Evolutionary conservation across 2,797 vertebrate species (phyloP), one percentile per base, ranked within the genome.

Genomic region (Mormyrops attenuatus): DNA sequence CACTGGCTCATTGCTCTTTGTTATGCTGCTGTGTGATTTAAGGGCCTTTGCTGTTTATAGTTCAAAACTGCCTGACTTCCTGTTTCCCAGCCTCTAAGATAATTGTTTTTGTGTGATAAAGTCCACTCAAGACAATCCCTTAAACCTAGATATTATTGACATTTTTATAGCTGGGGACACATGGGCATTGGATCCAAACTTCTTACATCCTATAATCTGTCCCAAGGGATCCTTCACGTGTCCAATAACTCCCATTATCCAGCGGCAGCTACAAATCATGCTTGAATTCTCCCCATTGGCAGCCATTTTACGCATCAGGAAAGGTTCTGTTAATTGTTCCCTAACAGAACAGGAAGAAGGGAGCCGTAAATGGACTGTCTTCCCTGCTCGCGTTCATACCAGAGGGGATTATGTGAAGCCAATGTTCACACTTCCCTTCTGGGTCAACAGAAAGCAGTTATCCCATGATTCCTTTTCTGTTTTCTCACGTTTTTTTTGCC

Each of bases 381-480:
- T 47, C 38, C 49, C 52, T n/a, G 53, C 84, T 22, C 52, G 20
- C 26, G 50, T 69, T 87, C 73, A 85, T 90, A 90, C 89, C 90
- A 34, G 88, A 73, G 69, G 88, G 88, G 88, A 90, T 92, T 90
- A 90, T 89, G 4, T 82, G 85, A 77, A 49, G 63, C 66, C 38
- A 13, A 69, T 73, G n/a, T 88, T 34, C 82, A 66, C 3, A 8
- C 66, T 88, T 84, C 38, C 44, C 44, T 85, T 89, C 88, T 89
- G 88, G 88, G 88, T 89, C 88, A 85, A 13, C 53, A 85, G 77
- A n/a, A 8, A 17, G 80, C 20, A 0, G 77, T 41, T 6, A 30
- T 57, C 88, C 30, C 52, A 44, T 60, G 57, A 88, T 44, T 66
- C 57, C 55, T 26, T 63, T 7, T 53, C n/a, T 17, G 57, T 47